phyloP scores from a whole-genome alignment of 2,888 invertebrate genomes.

The Xanthia icteritia region DNA sequence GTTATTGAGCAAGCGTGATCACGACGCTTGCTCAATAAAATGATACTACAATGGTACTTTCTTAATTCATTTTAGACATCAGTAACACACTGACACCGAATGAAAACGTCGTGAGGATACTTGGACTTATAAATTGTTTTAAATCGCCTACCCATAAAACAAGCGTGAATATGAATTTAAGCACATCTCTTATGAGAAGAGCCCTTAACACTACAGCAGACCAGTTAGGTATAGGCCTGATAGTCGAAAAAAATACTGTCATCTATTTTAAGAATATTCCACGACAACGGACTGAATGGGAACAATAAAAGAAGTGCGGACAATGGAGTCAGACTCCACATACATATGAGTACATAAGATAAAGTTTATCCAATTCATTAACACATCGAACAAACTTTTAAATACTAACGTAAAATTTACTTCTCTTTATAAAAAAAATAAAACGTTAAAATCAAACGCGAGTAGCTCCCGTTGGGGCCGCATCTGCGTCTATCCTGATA shows the following conservation, averaged over 20 bases:
- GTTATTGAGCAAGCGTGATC: too few relatives aligned
- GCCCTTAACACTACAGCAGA: neutral
- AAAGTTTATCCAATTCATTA: neutral
- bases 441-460: slow-evolving; percentile 12
- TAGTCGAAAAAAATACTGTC: neutral
- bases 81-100: neutral
- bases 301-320: too few relatives aligned
- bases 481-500: too few relatives aligned
- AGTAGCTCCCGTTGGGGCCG: neutral
- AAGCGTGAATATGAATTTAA: neutral
- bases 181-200: neutral
- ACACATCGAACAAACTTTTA: neutral
- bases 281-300: too few relatives aligned
- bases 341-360: neutral
- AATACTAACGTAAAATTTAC: slow-evolving; percentile 4
- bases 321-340: neutral
- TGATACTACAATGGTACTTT: too few relatives aligned
- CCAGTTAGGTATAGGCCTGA: too few relatives aligned
- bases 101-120: neutral
- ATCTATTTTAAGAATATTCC: neutral
- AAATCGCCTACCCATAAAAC: neutral
- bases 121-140: neutral
- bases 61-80: too few relatives aligned
- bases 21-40: too few relatives aligned
- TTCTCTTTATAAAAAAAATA: slow-evolving; percentile 8